Conservation (phyloP, 2,113 vertebrate genomes). For the Crotalus helleri region DNA sequence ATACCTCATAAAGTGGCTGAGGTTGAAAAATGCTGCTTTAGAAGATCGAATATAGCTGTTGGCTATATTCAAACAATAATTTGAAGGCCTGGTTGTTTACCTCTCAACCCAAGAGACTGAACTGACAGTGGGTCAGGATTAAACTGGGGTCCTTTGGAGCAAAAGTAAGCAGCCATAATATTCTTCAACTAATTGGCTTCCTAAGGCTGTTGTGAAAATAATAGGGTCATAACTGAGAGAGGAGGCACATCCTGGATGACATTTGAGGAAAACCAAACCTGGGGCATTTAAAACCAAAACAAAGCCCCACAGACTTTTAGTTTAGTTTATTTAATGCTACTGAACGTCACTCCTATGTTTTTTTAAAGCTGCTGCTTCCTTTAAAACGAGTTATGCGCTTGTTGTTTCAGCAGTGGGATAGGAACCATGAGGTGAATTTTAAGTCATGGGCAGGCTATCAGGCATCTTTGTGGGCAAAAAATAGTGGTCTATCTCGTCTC, state of each 20-base stretch:
- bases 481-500: neutral
- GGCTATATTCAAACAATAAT: neutral
- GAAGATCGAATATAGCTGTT: neutral
- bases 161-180: neutral
- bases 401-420: neutral
- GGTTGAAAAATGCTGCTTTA: neutral
- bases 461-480: neutral
- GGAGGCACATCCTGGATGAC: neutral
- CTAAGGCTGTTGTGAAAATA: neutral
- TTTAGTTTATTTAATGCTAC: neutral
- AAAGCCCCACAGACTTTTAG: neutral
- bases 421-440: neutral
- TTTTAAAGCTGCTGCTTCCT: neutral
- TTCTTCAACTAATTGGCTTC: neutral
- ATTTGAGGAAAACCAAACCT: neutral
- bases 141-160: neutral
- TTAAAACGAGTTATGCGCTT: neutral
- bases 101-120: neutral
- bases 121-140: neutral
- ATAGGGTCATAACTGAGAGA: neutral
- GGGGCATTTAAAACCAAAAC: neutral
- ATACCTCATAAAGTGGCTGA: neutral
- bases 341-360: neutral
- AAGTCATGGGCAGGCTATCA: neutral
- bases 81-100: neutral